Base-by-base conservation (phyloP, 2,797 vertebrate species). In the Borostomias antarcticus region DNA sequence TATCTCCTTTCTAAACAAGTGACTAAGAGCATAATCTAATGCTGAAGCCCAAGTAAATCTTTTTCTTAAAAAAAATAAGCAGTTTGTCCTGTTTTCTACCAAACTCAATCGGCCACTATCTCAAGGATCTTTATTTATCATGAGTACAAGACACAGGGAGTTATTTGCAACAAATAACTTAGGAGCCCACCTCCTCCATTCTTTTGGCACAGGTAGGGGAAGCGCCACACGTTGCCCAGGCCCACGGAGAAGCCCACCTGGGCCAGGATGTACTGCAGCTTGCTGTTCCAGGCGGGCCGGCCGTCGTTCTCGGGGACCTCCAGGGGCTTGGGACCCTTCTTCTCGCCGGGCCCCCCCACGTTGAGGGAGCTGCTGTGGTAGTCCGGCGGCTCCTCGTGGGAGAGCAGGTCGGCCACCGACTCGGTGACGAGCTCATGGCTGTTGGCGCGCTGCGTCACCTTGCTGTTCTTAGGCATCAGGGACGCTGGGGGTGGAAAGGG, bases 181-280 rank as follows among this genome's bases (percentile, higher is more conserved):
- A n/a, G n/a, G 1, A 10, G 58, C 93, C 93, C 86, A 97, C 96
- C 96, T 89, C 96, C 96, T 80, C 96, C 96, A 0, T 98, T 98
- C 90, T 98, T 98, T 86, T 98, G 96, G 85, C 96, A 98, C 71
- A 98, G 89, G 87, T 98, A 98, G 13, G 95, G 96, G 85, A 98
- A 98, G 65, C 95, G 92, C 96, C 96, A 98, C 80, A 98, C 95
- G 0, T 98, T 98, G 32, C 96, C 96, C 29, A 98, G 90, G 56
- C 96, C 96, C 81, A 97, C 95, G 0, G 95, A 97, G 88, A 96
- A 97, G 84, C 96, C 96, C 5, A 98, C 95, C 85, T 97, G 96
- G 0, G 96, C 96, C 86, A 98, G 86, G 86, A 98, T 98, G 86
- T 98, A 98, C 87, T 98, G 94, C 72, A 98, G 89, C 63, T 98